Evolutionary conservation across 1,140 invertebrate species (phyloP).

Genomic region (Myzus persicae): DNA sequence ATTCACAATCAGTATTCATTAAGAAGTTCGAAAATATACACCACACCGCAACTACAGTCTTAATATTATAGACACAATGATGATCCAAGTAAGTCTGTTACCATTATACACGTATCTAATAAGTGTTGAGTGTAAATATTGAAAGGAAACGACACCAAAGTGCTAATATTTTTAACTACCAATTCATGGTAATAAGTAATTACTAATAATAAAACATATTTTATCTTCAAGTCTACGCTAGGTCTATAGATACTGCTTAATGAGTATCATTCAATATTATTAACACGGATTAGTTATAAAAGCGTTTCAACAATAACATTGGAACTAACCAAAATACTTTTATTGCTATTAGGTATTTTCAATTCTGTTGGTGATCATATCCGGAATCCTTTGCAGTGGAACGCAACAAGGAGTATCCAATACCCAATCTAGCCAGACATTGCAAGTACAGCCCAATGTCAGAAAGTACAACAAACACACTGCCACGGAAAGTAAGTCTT

Average conservation of each 20-base stretch:
- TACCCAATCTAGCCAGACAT: slow-evolving; percentile 38
- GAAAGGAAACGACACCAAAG: neutral
- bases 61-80: slow-evolving; percentile 8
- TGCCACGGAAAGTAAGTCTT: slow-evolving; percentile 41
- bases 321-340: neutral
- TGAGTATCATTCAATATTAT: neutral
- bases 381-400: slow-evolving; percentile 10
- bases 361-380: slow-evolving; percentile 24
- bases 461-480: slow-evolving; percentile 53
- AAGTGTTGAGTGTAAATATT: neutral
- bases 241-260: neutral
- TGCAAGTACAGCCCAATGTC: slow-evolving; percentile 45
- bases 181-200: neutral
- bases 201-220: neutral
- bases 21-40: slow-evolving; percentile 14
- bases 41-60: neutral
- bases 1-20: slow-evolving; percentile 18
- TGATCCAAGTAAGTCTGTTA: slow-evolving; percentile 16
- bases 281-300: neutral
- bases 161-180: neutral
- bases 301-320: neutral
- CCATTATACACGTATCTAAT: neutral
- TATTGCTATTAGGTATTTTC: neutral
- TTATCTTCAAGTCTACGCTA: neutral
- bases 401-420: slow-evolving; percentile 45